phyloP scores from a whole-genome alignment of 2,113 vertebrate genomes.

The Pluvianellus socialis region DNA sequence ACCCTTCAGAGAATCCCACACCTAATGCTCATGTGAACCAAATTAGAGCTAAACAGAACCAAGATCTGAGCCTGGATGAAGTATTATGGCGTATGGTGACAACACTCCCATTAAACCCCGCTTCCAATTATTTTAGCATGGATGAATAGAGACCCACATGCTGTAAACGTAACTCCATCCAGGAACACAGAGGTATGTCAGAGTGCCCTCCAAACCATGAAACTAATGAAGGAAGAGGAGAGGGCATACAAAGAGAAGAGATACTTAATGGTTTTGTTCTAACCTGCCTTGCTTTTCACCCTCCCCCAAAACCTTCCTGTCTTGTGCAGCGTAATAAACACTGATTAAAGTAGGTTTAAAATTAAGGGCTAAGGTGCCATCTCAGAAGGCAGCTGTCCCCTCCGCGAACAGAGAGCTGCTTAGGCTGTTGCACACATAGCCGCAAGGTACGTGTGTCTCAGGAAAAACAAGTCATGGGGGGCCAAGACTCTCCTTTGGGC shows the following conservation, averaged over 20 bases:
- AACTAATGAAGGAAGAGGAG: background rate
- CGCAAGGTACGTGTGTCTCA: background rate
- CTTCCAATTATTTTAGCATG: background rate
- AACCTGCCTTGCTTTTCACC: background rate
- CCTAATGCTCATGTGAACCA: background rate
- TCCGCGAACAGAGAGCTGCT: slow-evolving; percentile 14
- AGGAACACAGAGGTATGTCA: background rate
- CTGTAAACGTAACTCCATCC: slow-evolving; percentile 10
- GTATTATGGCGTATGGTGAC: fast-evolving
- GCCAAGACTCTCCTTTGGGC: background rate
- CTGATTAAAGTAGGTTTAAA: slow-evolving; percentile 4
- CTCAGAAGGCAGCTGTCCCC: slow-evolving; percentile 26
- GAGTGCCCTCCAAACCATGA: background rate
- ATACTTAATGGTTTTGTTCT: background rate
- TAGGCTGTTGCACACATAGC: background rate
- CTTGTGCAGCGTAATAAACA: slow-evolving; percentile 23
- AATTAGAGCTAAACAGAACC: background rate
- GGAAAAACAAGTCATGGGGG: background rate
- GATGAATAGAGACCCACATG: background rate
- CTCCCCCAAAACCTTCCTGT: background rate
- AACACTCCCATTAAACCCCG: background rate
- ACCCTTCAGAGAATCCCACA: background rate
- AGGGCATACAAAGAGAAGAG: background rate
- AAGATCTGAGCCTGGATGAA: background rate
- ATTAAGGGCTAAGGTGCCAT: slow-evolving; percentile 39